Base-by-base conservation (phyloP, 2,797 vertebrate genomes). In the Bufotes viridis region DNA sequence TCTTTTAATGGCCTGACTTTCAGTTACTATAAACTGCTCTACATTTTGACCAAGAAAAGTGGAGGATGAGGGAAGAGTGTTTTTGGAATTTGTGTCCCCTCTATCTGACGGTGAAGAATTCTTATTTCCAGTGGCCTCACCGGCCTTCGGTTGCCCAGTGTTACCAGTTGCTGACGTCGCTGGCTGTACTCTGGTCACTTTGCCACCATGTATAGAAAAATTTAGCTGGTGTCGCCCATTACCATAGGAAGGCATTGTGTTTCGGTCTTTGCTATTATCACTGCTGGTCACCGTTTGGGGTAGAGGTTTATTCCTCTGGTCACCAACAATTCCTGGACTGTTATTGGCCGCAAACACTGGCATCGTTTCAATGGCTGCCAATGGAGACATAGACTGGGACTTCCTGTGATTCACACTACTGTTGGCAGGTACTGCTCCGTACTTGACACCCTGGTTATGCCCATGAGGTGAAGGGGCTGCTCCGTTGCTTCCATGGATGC, bases 231-330 rank as follows among this genome's bases (percentile, higher is more conserved):
- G 84, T 61, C 42, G 67, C n/a, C 34, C 69, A 12, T 20, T 70
- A 29, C 1, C 55, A 75, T 83, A 78, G 1, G 49, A 24, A 18
- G 53, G 29, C 13, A 83, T 13, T 2, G 8, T 13, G 15, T 49
- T 57, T n/a, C 34, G 80, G 24, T 86, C 57, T 78, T 15, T 76
- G 60, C 22, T 22, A 10, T 34, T 24, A 42, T 86, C 80, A 63
- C 84, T 89, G 55, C 88, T 86, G 20, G 84, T 86, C 24, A 83
- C 84, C 2, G 49, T 78, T 60, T 76, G 84, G 65, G 53, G 14
- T 8, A 81, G 14, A 18, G 75, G 84, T 72, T 80, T 70, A 53
- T 20, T 78, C 29, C 79, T 84, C 18, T 84, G 87, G 4, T 88
- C 87, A 74, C 24, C 75, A 24, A 51, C 51, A 26, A 24, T 1